Base-by-base conservation (phyloP, 2,113 vertebrate genomes). In the Ovis aries region DNA sequence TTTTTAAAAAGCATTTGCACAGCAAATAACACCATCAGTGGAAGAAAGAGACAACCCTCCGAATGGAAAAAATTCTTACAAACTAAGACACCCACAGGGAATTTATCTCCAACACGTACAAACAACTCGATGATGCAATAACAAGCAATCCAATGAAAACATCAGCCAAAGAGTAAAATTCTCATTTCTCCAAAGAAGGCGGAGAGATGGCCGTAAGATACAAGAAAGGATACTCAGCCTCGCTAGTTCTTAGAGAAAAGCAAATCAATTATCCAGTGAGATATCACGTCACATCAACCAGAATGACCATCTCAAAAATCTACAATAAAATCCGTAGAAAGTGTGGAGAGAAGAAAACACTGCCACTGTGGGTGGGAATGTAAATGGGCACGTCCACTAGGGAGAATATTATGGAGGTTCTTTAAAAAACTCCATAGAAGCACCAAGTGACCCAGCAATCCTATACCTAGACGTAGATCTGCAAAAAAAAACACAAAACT, bases 391-490 rank as follows among this genome's bases (percentile, higher is more conserved):
- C 3, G 4, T 27, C 27, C 40, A 3, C 83, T 45, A 7, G 9
- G 55, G 25, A 45, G 29, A 60, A 45, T 16, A 45, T 17, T 45
- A 43, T 12, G 55, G 36, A 7, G 36, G 9, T 43, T 45, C 55
- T 17, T 45, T 17, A 31, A 43, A 45, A 85, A 19, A 60, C 43
- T 60, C 31, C 36, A 60, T 4, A 59, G 9, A 43, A 43, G 16
- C 12, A 59, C 36, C 83, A 59, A 29, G 29, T 43, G 36, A 85
- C 16, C 23, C 16, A 21, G 36, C 36, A 60, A 19, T 31, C 59
- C 55, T 29, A 45, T 2, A 31, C 64, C 17, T 36, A 71, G 9
- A 71, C 0, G 0, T 23, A 36, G 64, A 71, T 12, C n/a, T 71
- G 64, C 9, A 71, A 21, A 23, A 71, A 71, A 36, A 45, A 45